These are phyloP conservation scores for Hapalemur alaotrensis DNA, from an alignment of 2,797 vertebrate genomes.

Conservation along the genomic window DNA sequence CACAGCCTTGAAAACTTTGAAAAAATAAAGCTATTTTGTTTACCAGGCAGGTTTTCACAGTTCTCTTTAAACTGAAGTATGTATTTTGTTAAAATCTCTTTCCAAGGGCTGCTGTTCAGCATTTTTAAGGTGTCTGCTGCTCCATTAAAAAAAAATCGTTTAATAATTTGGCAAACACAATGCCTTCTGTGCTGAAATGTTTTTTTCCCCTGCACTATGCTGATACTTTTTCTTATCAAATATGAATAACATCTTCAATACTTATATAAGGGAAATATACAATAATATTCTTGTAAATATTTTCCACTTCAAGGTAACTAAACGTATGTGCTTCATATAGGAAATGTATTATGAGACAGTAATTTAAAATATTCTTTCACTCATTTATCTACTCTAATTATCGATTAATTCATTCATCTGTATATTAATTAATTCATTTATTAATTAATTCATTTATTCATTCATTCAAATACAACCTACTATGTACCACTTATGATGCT, in stretches of 20 bases:
- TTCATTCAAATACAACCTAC: background rate
- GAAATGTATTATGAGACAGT: background rate
- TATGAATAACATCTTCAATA: background rate
- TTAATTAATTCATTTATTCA: background rate
- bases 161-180: slow-evolving; percentile 27
- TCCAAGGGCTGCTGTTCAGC: slow-evolving; percentile 56
- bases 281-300: slow-evolving; percentile 9
- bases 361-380: background rate
- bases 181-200: slow-evolving; percentile 28
- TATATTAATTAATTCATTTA: background rate
- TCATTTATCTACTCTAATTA: background rate
- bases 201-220: background rate
- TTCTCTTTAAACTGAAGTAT: slow-evolving; percentile 62
- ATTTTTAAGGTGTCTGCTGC: slow-evolving; percentile 46
- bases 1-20: slow-evolving; percentile 70
- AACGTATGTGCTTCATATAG: background rate
- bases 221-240: slow-evolving; percentile 9
- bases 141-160: background rate
- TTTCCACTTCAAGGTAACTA: background rate
- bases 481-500: background rate
- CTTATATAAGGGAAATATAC: background rate
- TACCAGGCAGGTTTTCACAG: slow-evolving; percentile 71
- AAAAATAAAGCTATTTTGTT: slow-evolving; percentile 75
- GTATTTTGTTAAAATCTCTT: slow-evolving; percentile 71
- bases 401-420: background rate